Evolutionary conservation across 2,113 vertebrate genomes (phyloP).

Genomic region (Theristicus caerulescens): DNA sequence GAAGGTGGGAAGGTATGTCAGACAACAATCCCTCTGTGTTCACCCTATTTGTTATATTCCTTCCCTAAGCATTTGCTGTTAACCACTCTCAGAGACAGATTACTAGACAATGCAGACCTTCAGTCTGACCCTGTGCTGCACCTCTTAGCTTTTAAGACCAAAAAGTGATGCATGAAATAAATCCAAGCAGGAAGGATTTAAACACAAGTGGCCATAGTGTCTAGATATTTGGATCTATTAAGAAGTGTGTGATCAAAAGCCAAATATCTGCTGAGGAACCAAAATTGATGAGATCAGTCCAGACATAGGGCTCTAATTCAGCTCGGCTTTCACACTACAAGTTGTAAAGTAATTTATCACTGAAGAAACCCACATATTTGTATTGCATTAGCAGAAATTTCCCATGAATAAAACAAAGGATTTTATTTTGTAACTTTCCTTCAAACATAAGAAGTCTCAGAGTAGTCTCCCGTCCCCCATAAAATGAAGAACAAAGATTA

Average conservation of each 20-base stretch:
- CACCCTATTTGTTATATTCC: not conserved
- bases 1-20: not conserved
- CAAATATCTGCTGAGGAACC: conserved; percentile 41
- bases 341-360: conserved; percentile 54
- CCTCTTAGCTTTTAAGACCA: conserved; percentile 37
- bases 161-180: conserved; percentile 42
- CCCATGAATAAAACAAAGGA: conserved; percentile 52
- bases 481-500: conserved; percentile 60
- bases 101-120: conserved; percentile 31
- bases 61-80: not conserved
- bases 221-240: conserved; percentile 29
- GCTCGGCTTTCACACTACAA: conserved; percentile 42
- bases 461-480: not conserved
- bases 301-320: conserved; percentile 26
- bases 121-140: not conserved
- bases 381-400: conserved; percentile 44
- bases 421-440: conserved; percentile 47
- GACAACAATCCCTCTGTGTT: not conserved
- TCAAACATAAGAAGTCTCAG: not conserved
- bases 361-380: conserved; percentile 38
- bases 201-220: conserved; percentile 34
- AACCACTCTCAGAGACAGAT: not conserved
- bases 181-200: conserved; percentile 43
- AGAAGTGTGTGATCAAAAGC: conserved; percentile 40
- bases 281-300: conserved; percentile 51